phyloP scores from a whole-genome alignment of 2,113 vertebrate genomes.

The Jaculus jaculus region DNA sequence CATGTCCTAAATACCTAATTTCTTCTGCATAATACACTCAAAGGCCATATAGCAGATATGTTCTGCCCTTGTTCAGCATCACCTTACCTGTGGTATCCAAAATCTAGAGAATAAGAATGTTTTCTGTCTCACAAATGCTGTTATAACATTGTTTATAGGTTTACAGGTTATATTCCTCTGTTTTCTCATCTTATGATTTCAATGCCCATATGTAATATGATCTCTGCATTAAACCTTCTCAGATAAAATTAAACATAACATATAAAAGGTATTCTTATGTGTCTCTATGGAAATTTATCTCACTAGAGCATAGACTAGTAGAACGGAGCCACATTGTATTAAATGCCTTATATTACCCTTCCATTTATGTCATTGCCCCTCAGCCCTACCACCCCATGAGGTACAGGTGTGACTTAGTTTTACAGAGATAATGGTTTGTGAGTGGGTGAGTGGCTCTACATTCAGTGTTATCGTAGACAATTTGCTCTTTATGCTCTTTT shows the following conservation, averaged over 20 bases:
- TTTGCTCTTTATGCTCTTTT: background rate
- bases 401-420: background rate
- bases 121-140: background rate
- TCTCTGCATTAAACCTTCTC: background rate
- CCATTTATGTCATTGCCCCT: background rate
- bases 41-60: background rate
- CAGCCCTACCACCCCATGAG: background rate
- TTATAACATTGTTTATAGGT: background rate
- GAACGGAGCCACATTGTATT: background rate
- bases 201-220: background rate
- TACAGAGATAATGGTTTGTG: background rate
- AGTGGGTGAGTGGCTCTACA: background rate
- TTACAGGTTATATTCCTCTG: background rate
- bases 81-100: background rate
- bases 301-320: background rate
- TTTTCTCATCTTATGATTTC: background rate
- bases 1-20: background rate
- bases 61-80: background rate
- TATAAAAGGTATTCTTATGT: background rate
- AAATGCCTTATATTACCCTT: accelerated
- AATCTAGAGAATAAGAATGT: background rate
- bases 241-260: background rate
- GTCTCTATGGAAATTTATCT: background rate
- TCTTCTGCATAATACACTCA: background rate
- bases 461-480: background rate